Base-by-base conservation (phyloP, 2,113 vertebrate genomes). In the Bothrops jararaca region DNA sequence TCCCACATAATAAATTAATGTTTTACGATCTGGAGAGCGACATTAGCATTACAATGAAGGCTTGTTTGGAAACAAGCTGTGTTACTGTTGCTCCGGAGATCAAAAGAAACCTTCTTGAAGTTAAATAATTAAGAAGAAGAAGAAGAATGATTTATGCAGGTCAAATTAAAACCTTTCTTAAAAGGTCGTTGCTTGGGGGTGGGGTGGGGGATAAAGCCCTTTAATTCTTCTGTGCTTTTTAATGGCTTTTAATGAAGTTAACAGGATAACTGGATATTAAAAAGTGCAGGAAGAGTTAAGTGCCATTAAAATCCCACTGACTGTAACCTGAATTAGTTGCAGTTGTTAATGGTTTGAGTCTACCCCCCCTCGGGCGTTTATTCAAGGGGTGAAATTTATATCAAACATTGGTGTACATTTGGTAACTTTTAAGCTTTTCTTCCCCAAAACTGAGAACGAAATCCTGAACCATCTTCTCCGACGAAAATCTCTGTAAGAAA, bases 151-250 rank as follows among this genome's bases (percentile, higher is more conserved):
- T 96, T 96, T 95, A 96, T 95, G 94, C 95, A 95, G 96, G 97
- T 96, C 96, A 96, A 95, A 95, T 96, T 96, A 96, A 97, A 97
- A 97, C 95, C 97, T 96, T 97, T 96, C 96, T 80, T 95, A 96
- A 95, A 95, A 96, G 91, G 94, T 96, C 97, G 95, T 96, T 95
- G 95, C 95, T 95, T 96, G 64, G 60, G 3, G 52, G 11, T 13
- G 94, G 93, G 26, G 12, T 93, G 10, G 12, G 94, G 93, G 93
- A 22, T 48, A 96, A 96, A 95, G 93, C 85, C 86, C 93, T 96
- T 94, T 95, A 93, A 80, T 94, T 96, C 93, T 94, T 97, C 95
- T 90, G 91, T 95, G 92, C 93, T 96, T 95, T 96, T 96, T 96
- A 97, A 97, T 96, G 96, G 96, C 94, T 95, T 95, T 95, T 96